phyloP scores from a whole-genome alignment of 2,888 invertebrate species.

The Apamea monoglypha region DNA sequence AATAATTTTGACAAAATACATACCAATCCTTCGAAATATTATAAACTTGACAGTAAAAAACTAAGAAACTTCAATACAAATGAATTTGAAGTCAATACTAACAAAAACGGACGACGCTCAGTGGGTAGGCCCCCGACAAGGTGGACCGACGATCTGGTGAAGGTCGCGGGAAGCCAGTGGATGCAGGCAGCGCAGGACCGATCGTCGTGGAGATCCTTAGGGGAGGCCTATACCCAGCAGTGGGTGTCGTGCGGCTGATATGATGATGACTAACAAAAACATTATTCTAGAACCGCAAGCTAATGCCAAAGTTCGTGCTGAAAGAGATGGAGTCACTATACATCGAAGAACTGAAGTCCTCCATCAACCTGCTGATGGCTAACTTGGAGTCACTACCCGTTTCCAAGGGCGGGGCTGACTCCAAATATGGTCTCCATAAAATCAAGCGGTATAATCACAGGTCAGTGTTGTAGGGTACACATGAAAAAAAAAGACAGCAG shows the following conservation, averaged over 20 bases:
- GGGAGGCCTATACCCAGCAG: too few relatives aligned
- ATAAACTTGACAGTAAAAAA: neutral
- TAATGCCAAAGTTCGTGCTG: slow-evolving; percentile 99
- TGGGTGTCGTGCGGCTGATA: too few relatives aligned
- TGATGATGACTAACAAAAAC: slow-evolving; percentile 1
- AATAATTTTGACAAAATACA: neutral
- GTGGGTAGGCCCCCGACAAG: too few relatives aligned
- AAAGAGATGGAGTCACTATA: slow-evolving; percentile 99
- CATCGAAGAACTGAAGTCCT: slow-evolving; percentile 99
- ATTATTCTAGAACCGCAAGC: slow-evolving; percentile 95
- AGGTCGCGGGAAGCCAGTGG: too few relatives aligned
- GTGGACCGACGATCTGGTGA: too few relatives aligned
- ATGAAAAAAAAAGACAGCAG: neutral
- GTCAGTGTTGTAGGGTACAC: slow-evolving; percentile 89
- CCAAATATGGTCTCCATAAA: slow-evolving; percentile 99
- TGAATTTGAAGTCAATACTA: neutral
- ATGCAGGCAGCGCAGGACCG: too few relatives aligned
- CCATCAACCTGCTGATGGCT: slow-evolving; percentile 99
- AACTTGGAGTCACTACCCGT: slow-evolving; percentile 99
- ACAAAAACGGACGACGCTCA: too few relatives aligned
- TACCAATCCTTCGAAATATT: neutral
- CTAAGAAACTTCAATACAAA: neutral
- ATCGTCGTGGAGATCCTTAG: too few relatives aligned
- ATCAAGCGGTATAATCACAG: slow-evolving; percentile 99
- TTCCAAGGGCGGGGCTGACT: slow-evolving; percentile 99